Conservation (phyloP, 2,797 vertebrate genomes). For the Eptatretus atami region DNA sequence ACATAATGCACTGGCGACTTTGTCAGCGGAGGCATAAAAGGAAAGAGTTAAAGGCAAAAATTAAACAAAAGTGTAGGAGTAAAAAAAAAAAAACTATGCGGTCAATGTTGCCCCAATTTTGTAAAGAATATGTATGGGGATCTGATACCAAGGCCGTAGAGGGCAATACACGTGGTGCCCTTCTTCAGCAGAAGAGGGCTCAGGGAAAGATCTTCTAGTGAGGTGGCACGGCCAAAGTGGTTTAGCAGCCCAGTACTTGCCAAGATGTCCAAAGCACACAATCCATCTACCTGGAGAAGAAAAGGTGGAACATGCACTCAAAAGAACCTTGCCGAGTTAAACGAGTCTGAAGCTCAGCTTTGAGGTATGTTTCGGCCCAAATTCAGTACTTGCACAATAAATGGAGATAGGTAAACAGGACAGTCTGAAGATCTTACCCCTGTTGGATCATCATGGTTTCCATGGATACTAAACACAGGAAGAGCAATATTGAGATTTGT, state of each 20-base stretch:
- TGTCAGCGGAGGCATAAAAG: too few relatives aligned
- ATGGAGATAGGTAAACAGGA: too few relatives aligned
- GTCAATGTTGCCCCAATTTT: not conserved
- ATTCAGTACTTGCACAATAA: too few relatives aligned
- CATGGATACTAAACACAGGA: constrained; percentile 79
- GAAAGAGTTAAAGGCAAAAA: too few relatives aligned
- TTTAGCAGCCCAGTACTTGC: constrained; percentile 67
- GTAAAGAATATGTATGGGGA: not conserved
- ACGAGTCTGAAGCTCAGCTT: too few relatives aligned
- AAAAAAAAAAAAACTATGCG: too few relatives aligned
- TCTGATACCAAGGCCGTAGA: constrained; percentile 59
- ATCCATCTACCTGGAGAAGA: constrained; percentile 30
- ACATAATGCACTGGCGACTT: too few relatives aligned
- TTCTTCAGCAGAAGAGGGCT: constrained; percentile 69
- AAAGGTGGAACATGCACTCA: not conserved
- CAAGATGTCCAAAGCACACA: constrained; percentile 66
- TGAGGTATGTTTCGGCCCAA: too few relatives aligned
- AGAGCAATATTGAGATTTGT: constrained; percentile 75
- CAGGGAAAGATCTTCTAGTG: constrained; percentile 66
- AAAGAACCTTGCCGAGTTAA: too few relatives aligned
- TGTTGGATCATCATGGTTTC: constrained; percentile 92
- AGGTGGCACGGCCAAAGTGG: constrained; percentile 61
- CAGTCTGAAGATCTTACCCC: constrained; percentile 27
- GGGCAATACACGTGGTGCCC: constrained; percentile 49
- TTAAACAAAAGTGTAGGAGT: too few relatives aligned